Percentiles rank a stretch among this genome's conserved stretches.
These are phyloP conservation scores for Leucoraja erinaceus DNA, from an alignment of 2,113 vertebrate species.

Conservation along the genomic window DNA sequence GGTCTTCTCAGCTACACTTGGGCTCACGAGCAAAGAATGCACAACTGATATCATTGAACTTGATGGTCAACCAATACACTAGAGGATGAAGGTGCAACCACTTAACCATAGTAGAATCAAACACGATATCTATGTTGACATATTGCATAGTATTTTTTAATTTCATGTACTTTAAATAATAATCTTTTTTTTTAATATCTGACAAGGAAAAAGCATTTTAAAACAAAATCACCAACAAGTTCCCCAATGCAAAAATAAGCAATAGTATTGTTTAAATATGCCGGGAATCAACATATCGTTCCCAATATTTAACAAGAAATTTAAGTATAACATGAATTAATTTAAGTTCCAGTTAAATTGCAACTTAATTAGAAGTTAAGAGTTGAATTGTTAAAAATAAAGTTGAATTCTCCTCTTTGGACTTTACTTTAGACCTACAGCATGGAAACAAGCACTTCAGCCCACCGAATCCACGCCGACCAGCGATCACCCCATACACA, in stretches of 20 bases:
- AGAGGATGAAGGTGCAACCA: background rate
- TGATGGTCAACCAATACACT: too few species aligned
- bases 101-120: background rate
- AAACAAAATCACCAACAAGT: background rate
- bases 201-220: background rate
- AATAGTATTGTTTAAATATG: background rate
- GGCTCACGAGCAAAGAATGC: too few species aligned
- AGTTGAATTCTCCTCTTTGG: background rate
- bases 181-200: background rate
- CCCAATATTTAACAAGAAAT: background rate
- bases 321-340: background rate
- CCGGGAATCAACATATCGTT: background rate
- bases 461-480: too few species aligned
- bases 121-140: background rate
- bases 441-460: too few species aligned
- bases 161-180: conserved; percentile 16
- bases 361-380: background rate
- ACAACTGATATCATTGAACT: too few species aligned
- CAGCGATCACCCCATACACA: too few species aligned
- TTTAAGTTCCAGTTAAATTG: background rate
- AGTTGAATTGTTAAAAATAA: background rate
- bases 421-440: too few species aligned
- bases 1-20: too few species aligned
- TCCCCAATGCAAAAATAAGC: background rate
- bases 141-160: background rate